Evolutionary conservation across 2,113 vertebrate genomes (phyloP).

Genomic region (Chloropsis hardwickii): DNA sequence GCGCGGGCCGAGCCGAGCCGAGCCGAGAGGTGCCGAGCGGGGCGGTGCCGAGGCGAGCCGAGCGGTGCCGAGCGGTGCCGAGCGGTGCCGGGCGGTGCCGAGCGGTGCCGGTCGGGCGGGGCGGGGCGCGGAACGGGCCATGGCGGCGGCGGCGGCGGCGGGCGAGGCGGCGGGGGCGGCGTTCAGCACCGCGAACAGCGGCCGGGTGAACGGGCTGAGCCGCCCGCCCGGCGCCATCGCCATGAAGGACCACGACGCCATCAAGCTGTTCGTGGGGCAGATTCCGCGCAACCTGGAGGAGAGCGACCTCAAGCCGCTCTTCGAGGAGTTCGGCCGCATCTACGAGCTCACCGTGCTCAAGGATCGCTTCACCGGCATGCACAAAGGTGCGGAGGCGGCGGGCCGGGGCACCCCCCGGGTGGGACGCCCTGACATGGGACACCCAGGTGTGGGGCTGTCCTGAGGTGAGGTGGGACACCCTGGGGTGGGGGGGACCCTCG

Average conservation of each 20-base stretch:
- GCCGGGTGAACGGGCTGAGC: conserved; percentile 85
- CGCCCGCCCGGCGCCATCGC: conserved; percentile 85
- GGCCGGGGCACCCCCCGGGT: background rate
- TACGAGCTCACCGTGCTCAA: conserved; percentile 99
- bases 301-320: conserved; percentile 95
- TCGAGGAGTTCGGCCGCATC: conserved; percentile 98
- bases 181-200: background rate
- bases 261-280: conserved; percentile 98
- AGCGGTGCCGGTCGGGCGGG: too few relatives aligned
- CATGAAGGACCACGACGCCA: conserved; percentile 99
- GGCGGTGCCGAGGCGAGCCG: too few relatives aligned
- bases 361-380: conserved; percentile 97
- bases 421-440: background rate
- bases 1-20: too few relatives aligned
- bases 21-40: too few relatives aligned
- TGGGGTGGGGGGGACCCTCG: too few relatives aligned
- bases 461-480: background rate
- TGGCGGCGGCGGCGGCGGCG: too few relatives aligned
- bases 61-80: too few relatives aligned
- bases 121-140: too few relatives aligned
- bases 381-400: conserved; percentile 86
- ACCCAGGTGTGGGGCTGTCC: background rate
- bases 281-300: conserved; percentile 96
- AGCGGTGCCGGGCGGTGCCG: too few relatives aligned
- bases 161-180: background rate